Base-by-base conservation (phyloP, 2,888 invertebrate genomes). In the Syritta pipiens region DNA sequence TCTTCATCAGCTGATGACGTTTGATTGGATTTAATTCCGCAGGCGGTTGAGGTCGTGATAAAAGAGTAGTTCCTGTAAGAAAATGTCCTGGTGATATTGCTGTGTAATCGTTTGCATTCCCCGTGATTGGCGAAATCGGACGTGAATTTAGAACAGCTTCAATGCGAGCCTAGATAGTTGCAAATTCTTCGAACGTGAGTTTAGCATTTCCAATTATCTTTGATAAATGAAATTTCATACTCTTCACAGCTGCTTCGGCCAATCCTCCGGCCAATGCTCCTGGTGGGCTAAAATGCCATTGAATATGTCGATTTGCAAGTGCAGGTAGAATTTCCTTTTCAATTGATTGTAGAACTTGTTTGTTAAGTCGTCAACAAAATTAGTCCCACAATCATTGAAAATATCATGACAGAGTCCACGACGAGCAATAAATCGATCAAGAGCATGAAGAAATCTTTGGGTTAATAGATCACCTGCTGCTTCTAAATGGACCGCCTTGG, bases 181-280 rank as follows among this genome's bases (percentile, higher is more conserved):
- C n/a, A 28, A 28, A 48, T n/a, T 48, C 48, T 12, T 48, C 48
- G 48, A 48, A 48, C 9, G 48, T 48, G 7, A 48, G 17, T 28
- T 48, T 48, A 2, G 48, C 48, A 48, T 48, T 48, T 28, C 48
- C 48, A 30, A 48, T 28, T 4, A 48, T 14, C 28, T 28, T 10
- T 10, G 14, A 2, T 48, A 28, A 48, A 14, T 48, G 48, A 48
- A 28, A 48, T 28, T 48, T 48, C 48, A 48, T 48, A 14, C 9
- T 17, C 17, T 48, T 48, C 14, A 48, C 48, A 28, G 17, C 49
- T 49, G 49, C 49, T n/a, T n/a, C n/a, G n/a, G 30, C 49, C 30
- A 49, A 30, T 19, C 32, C 30, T 49, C 30, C n/a, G 42, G 42
- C 3, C n/a, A n/a, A n/a, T n/a, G 42, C 42, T 42, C 42, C 17